Conservation (phyloP, 2,113 vertebrate species). For the Sinocyclocheilus anophthalmus region DNA sequence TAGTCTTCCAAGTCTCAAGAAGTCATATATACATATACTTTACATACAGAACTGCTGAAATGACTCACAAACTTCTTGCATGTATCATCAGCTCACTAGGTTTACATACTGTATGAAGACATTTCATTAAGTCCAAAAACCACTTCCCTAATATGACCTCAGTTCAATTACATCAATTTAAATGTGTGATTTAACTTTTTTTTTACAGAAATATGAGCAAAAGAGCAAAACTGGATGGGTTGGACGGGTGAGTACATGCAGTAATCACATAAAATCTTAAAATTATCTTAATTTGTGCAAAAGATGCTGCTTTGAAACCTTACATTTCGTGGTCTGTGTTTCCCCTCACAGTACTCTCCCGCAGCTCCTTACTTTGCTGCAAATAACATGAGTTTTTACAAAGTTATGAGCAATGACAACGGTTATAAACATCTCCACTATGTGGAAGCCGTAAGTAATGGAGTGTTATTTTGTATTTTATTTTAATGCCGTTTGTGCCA, state of each 20-base stretch:
- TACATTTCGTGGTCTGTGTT: constrained; percentile 42
- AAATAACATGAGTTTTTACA: constrained; percentile 90
- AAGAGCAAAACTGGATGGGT: constrained; percentile 92
- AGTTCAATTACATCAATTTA: neutral
- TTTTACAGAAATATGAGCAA: constrained; percentile 80
- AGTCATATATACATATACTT: neutral
- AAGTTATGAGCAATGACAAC: constrained; percentile 88
- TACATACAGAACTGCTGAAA: neutral
- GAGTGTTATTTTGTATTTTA: neutral
- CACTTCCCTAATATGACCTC: neutral
- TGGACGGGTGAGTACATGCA: constrained; percentile 84
- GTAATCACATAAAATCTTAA: neutral
- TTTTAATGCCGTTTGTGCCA: neutral
- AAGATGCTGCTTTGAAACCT: neutral
- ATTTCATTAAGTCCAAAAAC: neutral
- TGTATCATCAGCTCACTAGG: neutral
- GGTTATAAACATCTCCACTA: constrained; percentile 97
- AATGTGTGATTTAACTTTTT: neutral
- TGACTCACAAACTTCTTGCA: neutral
- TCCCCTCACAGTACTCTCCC: constrained; percentile 84
- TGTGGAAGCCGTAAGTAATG: constrained; percentile 71
- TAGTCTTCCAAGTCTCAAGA: neutral
- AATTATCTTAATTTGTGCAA: neutral
- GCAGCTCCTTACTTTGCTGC: constrained; percentile 86
- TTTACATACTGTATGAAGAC: neutral